Evolutionary conservation across 2,888 invertebrate genomes (phyloP).

Genomic region (Hermodice carunculata): DNA sequence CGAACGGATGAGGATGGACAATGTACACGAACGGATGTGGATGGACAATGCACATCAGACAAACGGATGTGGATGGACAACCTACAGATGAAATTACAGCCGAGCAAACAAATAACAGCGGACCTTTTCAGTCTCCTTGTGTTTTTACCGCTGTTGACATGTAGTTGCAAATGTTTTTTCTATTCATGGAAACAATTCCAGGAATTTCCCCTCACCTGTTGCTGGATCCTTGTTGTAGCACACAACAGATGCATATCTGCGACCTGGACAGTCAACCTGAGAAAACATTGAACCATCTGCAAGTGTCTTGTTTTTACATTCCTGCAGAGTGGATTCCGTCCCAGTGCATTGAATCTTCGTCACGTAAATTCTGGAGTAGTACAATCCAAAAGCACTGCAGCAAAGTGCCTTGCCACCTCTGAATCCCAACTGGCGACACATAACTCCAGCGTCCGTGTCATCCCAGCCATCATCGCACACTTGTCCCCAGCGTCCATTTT

Average conservation of each 20-base stretch:
- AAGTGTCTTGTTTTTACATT: neutral
- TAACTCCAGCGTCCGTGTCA: conserved; percentile 77
- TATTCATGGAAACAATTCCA: too few relatives aligned
- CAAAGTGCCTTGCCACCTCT: conserved; percentile 47
- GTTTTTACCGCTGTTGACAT: too few relatives aligned
- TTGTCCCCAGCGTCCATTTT: conserved; percentile 76
- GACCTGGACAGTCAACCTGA: conserved; percentile 6
- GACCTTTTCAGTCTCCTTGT: too few relatives aligned
- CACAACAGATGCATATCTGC: conserved; percentile 18
- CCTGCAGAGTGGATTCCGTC: neutral
- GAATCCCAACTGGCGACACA: conserved; percentile 79
- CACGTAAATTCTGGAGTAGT: neutral
- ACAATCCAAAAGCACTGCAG: conserved; percentile 39
- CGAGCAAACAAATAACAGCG: too few relatives aligned
- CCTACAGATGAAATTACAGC: too few relatives aligned
- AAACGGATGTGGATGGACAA: too few relatives aligned
- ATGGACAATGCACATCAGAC: too few relatives aligned
- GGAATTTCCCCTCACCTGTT: too few relatives aligned
- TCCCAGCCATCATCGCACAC: conserved; percentile 82
- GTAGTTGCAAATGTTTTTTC: too few relatives aligned
- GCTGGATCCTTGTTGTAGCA: conserved; percentile 15
- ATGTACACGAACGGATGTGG: too few relatives aligned
- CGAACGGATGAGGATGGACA: too few relatives aligned
- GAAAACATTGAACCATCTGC: neutral
- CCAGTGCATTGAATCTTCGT: conserved; percentile 8